Conservation (phyloP, 1,140 invertebrate genomes). For the Penaeus indicus region DNA sequence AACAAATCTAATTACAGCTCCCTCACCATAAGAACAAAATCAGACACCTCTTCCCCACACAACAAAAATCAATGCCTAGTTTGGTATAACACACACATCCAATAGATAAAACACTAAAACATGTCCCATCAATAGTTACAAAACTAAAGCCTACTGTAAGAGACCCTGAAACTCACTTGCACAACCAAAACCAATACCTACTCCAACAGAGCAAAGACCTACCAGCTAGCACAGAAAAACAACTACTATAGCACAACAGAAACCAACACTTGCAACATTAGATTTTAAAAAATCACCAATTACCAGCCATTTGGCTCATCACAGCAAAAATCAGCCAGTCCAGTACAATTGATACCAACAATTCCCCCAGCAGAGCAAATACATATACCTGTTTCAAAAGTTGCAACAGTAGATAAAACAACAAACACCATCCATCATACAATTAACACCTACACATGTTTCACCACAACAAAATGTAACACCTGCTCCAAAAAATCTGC, state of each 20-base stretch:
- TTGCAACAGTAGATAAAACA: background rate
- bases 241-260: background rate
- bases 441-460: background rate
- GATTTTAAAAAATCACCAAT: too few species aligned
- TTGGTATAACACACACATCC: too few species aligned
- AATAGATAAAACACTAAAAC: too few species aligned
- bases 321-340: background rate
- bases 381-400: slow-evolving; percentile 12
- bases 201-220: slow-evolving; percentile 9
- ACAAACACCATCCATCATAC: background rate
- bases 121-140: too few species aligned
- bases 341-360: slow-evolving; percentile 27
- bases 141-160: background rate
- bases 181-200: slow-evolving; percentile 35
- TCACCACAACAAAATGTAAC: slow-evolving; percentile 15
- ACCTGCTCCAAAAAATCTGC: background rate
- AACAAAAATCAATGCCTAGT: too few species aligned
- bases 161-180: too few species aligned
- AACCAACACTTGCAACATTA: background rate
- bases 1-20: too few species aligned
- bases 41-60: too few species aligned
- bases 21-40: too few species aligned
- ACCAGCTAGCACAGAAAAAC: background rate
- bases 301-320: too few species aligned
- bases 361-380: slow-evolving; percentile 9